phyloP scores from a whole-genome alignment of 2,797 vertebrate species.

The Ctenopoma multispine region DNA sequence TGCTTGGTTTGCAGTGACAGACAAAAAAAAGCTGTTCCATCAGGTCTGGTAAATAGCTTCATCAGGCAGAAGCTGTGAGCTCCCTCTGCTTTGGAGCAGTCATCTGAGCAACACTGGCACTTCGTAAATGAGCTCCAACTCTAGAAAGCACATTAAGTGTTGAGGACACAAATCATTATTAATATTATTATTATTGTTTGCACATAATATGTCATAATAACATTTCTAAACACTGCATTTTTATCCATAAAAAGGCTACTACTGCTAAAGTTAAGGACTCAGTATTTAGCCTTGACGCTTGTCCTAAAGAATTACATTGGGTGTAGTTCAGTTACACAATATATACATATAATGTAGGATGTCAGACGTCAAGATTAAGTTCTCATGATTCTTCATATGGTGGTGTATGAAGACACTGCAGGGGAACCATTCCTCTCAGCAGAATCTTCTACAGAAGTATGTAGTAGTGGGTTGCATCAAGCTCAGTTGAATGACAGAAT shows the following conservation, averaged over 20 bases:
- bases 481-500: no score
- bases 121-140: slow-evolving; percentile 36
- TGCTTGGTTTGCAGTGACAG: slow-evolving; percentile 55
- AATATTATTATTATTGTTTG: neutral
- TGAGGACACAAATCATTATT: slow-evolving; percentile 13
- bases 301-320: neutral
- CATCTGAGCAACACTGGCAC: slow-evolving; percentile 28
- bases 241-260: neutral
- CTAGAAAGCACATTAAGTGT: slow-evolving; percentile 11
- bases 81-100: slow-evolving; percentile 50
- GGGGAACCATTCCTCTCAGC: neutral
- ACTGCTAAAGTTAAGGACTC: no score
- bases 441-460: no score
- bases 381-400: neutral
- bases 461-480: no score
- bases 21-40: slow-evolving; percentile 61
- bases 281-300: neutral
- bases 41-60: slow-evolving; percentile 61
- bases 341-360: neutral
- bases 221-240: neutral
- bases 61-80: slow-evolving; percentile 61
- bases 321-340: neutral
- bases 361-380: neutral
- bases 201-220: neutral
- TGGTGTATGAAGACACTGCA: neutral